These are phyloP conservation scores for Aulostomus chinensis DNA, from an alignment of 2,797 vertebrate species.

Conservation along the genomic window DNA sequence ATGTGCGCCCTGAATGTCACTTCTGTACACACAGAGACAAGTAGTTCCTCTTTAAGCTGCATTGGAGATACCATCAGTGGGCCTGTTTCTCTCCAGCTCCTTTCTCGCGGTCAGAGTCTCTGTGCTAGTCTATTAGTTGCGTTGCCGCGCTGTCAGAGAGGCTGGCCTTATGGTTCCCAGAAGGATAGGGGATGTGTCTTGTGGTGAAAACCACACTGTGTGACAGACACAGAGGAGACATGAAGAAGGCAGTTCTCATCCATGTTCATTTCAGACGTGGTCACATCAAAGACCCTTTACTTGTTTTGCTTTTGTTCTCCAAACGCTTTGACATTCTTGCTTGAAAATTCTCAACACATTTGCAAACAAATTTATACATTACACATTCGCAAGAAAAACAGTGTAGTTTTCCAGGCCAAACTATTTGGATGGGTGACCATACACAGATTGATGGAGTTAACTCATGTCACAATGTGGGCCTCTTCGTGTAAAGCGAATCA, in stretches of 20 bases:
- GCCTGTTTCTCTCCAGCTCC: constrained; percentile 21
- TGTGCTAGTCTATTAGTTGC: constrained; percentile 48
- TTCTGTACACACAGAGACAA: constrained; percentile 11
- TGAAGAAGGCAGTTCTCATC: constrained; percentile 64
- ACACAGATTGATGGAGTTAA: constrained; percentile 35
- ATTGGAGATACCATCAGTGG: constrained; percentile 13
- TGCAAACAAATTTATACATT: too few species aligned
- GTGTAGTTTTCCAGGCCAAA: constrained; percentile 10
- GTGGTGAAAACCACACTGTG: constrained; percentile 77
- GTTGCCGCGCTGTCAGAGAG: constrained; percentile 49
- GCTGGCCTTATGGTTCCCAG: constrained; percentile 69
- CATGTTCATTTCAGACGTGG: constrained; percentile 61
- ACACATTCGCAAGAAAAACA: background rate
- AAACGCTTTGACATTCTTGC: background rate
- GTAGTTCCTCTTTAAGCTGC: constrained; percentile 1
- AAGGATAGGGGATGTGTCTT: constrained; percentile 71
- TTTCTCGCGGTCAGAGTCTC: constrained; percentile 36
- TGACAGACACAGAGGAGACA: constrained; percentile 78
- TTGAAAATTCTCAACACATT: too few species aligned
- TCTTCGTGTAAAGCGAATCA: constrained; percentile 27
- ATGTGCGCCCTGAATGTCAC: too few species aligned
- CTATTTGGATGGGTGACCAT: constrained; percentile 22
- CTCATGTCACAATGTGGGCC: constrained; percentile 28
- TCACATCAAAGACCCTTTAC: constrained; percentile 65
- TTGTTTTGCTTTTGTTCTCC: constrained; percentile 48